Evolutionary conservation across 2,113 vertebrate species (phyloP).

Genomic region (Apus apus): DNA sequence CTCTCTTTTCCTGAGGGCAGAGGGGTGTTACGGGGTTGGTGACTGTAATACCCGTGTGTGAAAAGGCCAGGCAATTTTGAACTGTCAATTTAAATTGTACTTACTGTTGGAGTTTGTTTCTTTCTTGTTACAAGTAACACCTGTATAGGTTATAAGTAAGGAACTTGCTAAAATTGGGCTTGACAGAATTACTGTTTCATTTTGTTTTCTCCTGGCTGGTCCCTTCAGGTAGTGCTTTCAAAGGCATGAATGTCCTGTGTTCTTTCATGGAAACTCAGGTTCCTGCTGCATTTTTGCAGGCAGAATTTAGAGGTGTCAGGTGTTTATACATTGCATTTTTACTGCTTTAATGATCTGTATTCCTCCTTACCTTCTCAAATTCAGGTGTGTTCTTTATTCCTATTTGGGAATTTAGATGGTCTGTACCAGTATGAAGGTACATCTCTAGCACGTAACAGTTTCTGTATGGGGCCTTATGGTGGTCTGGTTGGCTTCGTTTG

Average conservation of each 20-base stretch:
- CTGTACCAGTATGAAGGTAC: neutral
- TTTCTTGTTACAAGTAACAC: neutral
- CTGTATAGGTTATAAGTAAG: neutral
- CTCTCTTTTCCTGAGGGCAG: neutral
- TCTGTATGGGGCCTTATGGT: neutral
- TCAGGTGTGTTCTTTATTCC: neutral
- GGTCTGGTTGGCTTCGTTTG: neutral
- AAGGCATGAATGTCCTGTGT: neutral
- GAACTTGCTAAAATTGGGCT: neutral
- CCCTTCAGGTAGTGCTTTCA: neutral
- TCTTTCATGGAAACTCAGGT: neutral
- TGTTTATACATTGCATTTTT: neutral
- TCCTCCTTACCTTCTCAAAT: neutral
- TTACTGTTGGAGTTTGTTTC: neutral
- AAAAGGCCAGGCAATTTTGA: neutral
- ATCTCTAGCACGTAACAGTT: neutral
- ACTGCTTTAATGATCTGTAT: neutral
- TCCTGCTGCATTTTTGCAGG: neutral
- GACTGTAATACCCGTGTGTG: neutral
- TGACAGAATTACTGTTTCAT: neutral
- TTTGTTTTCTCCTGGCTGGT: neutral
- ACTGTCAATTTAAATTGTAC: neutral
- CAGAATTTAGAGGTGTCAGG: neutral
- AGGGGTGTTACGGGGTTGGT: neutral
- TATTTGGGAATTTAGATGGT: neutral